Base-by-base conservation (phyloP, 2,797 vertebrate genomes). In the Gallinago nigripennis region DNA sequence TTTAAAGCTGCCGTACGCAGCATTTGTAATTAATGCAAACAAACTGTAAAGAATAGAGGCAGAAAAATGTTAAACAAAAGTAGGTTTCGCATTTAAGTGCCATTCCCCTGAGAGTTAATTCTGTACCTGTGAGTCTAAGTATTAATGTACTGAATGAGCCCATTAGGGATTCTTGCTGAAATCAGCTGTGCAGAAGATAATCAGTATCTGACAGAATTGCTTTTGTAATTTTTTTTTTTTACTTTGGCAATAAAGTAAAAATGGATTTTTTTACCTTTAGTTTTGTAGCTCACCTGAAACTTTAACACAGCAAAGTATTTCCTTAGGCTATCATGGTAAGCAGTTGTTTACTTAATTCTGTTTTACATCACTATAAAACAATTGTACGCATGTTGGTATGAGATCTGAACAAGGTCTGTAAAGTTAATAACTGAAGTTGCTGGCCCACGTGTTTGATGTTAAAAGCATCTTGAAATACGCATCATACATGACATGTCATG, bases 401-500 rank as follows among this genome's bases (percentile, higher is more conserved):
- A 35, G n/a, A 53, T 82, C 58, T 86, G 69, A 78, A 63, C 23
- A 16, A 48, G 37, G 9, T 25, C 37, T 9, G 15, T 61, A 41
- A 63, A 58, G n/a, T 45, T 60, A 64, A 5, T 31, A 63, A 18
- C 27, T 48, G 58, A 80, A 75, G 18, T 51, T 87, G 14, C 45
- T 87, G 25, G 13, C 9, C 37, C 27, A 75, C 43, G n/a, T 71
- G 24, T 77, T 25, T 48, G 39, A 35, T 60, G 17, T 80, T 64
- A 85, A 45, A 87, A 91, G 18, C 19, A 14, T 30, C n/a, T 82
- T 81, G 37, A 72, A 56, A 31, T 58, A 13, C 30, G 4, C 1
- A 3, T 77, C 6, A 12, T 41, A 45, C 2, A 0, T 54, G 56
- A 16, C 8, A 4, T 20, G 4, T 43, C 0, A 0, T 39, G 9